Base-by-base conservation (phyloP, 2,113 vertebrate genomes). In the Triplophysa tibetana region DNA sequence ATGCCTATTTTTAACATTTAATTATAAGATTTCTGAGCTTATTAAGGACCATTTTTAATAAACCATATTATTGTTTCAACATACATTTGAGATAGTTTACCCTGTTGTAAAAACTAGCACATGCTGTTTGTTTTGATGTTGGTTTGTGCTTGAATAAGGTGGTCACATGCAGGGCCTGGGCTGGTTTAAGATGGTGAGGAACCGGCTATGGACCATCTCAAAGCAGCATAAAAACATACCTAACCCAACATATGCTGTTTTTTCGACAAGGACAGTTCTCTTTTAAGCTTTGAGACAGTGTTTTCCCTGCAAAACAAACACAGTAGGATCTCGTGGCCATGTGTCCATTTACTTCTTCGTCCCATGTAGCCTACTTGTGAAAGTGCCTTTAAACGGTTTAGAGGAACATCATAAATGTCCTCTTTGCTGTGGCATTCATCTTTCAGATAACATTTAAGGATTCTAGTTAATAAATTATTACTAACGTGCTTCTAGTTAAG, bases 321-420 rank as follows among this genome's bases (percentile, higher is more conserved):
- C 91, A 91, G 92, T 94, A 90, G 92, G 75, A 69, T 65, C 56
- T 69, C 58, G 14, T 64, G 33, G 48, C 88, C 89, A 93, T 88
- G 92, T 95, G 94, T 95, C 90, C 84, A 84, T 93, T 93, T 96
- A 95, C 94, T 95, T 96, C 93, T 48, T 14, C 91, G 94, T 95
- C 92, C 94, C 93, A 94, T 95, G 95, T 95, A 96, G 33, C 33
- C 33, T 38, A 38, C 93, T 96, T 90, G 94, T 96, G 95, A 94
- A 99, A 98, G 98, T 99, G 98, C 98, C 98, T 99, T 99, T 95
- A 93, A 93, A 89, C 72, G 82, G 79, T 93, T 93, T 96, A 95
- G 94, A 95, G 92, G 92, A 96, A 92, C 92, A 93, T 91, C 90
- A 93, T 81, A 70, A 70, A 63, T 90, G 93, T 93, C 91, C 90